These are phyloP conservation scores for Drosophila sechellia DNA, from an alignment of 1,140 invertebrate species.

Conservation along the genomic window DNA sequence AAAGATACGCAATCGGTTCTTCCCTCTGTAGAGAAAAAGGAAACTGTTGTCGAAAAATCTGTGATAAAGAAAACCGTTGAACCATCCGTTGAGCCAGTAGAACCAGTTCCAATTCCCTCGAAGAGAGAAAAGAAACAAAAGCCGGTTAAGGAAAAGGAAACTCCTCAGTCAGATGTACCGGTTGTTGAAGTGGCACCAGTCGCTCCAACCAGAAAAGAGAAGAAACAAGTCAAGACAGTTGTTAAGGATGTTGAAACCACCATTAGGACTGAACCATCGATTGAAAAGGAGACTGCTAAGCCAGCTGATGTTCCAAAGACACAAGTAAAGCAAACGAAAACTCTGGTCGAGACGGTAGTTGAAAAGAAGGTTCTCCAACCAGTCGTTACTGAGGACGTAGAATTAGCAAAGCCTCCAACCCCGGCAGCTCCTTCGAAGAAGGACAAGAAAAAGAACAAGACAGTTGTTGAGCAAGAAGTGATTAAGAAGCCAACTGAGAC, in stretches of 20 bases:
- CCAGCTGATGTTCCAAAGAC: background rate
- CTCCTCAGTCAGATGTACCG: conserved; percentile 2
- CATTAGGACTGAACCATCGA: background rate
- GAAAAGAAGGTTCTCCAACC: conserved; percentile 13
- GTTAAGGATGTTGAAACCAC: background rate
- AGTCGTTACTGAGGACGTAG: background rate
- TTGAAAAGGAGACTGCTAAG: background rate
- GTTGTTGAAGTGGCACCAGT: conserved; percentile 25
- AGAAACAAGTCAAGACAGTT: conserved; percentile 20
- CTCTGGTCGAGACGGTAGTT: background rate
- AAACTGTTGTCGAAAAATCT: conserved; percentile 21
- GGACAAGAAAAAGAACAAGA: conserved; percentile 23
- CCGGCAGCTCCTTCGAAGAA: conserved; percentile 17
- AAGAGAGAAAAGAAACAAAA: conserved; percentile 54
- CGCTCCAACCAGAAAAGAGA: conserved; percentile 32
- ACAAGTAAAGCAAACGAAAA: conserved; percentile 14
- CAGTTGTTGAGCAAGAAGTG: conserved; percentile 3
- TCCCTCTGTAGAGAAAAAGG: conserved; percentile 28
- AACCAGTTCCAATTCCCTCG: conserved; percentile 3
- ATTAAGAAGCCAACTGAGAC: conserved; percentile 1
- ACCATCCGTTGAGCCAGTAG: conserved; percentile 21
- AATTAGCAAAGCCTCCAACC: background rate
- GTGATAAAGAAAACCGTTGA: conserved; percentile 20
- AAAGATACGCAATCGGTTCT: conserved; percentile 39
- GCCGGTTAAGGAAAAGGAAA: conserved; percentile 12